phyloP scores from a whole-genome alignment of 2,888 invertebrate species.

The Metacarcinus magister region DNA sequence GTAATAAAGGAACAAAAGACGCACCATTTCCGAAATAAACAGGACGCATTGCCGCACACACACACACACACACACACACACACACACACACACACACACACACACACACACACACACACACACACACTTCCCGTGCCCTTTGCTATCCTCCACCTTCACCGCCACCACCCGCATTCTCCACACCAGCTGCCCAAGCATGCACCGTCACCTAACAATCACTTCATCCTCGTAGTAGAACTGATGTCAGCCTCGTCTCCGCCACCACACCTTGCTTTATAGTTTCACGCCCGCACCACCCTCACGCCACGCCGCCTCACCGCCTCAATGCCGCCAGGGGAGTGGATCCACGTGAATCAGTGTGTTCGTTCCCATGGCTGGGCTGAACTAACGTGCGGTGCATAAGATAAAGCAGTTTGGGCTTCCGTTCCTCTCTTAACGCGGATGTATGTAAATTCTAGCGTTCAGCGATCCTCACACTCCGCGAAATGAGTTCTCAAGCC shows the following conservation, averaged over 20 bases:
- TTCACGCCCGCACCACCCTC: slow-evolving; percentile 56
- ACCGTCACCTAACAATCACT: neutral
- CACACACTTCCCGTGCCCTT: neutral
- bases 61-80: neutral
- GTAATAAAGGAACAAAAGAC: slow-evolving; percentile 36
- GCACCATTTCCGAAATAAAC: slow-evolving; percentile 1
- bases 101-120: slow-evolving; percentile 43
- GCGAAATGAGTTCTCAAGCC: slow-evolving; percentile 46
- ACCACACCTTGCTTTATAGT: slow-evolving; percentile 6
- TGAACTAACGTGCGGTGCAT: neutral
- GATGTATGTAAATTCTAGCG: slow-evolving; percentile 41
- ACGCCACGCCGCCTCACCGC: slow-evolving; percentile 33
- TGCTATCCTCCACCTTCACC: neutral
- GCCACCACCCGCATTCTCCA: neutral
- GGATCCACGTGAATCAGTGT: neutral
- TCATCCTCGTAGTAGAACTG: slow-evolving; percentile 64
- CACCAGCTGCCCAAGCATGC: neutral
- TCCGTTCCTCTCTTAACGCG: neutral
- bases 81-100: neutral
- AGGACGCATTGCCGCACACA: neutral
- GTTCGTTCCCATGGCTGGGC: neutral
- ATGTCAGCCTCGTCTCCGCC: slow-evolving; percentile 46
- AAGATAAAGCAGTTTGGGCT: neutral
- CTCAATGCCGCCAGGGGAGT: neutral
- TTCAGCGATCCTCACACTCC: slow-evolving; percentile 43